phyloP scores from a whole-genome alignment of 2,888 invertebrate genomes.

The Clistopyga incitator region DNA sequence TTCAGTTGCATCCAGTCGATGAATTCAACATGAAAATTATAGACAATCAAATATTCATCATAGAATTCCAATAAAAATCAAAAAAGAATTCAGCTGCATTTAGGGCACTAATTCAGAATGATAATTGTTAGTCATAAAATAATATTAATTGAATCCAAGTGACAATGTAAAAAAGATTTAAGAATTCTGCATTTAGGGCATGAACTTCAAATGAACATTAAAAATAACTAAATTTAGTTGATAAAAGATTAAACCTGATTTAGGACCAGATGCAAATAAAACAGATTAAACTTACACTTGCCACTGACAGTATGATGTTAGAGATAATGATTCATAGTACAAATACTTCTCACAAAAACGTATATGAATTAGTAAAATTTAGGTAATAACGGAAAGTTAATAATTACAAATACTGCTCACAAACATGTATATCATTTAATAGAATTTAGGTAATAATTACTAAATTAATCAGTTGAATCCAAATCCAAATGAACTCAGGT shows the following conservation, averaged over 20 bases:
- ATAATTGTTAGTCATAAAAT: too few relatives aligned
- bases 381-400: too few relatives aligned
- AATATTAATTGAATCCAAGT: too few relatives aligned
- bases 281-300: neutral
- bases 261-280: slow-evolving; percentile 7
- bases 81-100: too few relatives aligned
- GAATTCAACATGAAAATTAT: neutral
- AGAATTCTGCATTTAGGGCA: neutral
- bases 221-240: neutral
- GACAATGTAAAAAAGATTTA: too few relatives aligned
- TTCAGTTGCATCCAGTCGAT: neutral
- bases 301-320: neutral
- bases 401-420: too few relatives aligned
- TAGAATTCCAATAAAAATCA: too few relatives aligned
- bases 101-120: neutral
- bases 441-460: neutral
- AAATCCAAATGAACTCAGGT: too few relatives aligned
- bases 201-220: neutral
- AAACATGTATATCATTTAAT: neutral
- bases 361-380: neutral
- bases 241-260: neutral
- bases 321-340: slow-evolving; percentile 7
- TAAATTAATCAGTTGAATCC: neutral
- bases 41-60: neutral
- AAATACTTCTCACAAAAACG: neutral